Conservation (phyloP, 2,113 vertebrate species). For the Protomyctophum bolini region DNA sequence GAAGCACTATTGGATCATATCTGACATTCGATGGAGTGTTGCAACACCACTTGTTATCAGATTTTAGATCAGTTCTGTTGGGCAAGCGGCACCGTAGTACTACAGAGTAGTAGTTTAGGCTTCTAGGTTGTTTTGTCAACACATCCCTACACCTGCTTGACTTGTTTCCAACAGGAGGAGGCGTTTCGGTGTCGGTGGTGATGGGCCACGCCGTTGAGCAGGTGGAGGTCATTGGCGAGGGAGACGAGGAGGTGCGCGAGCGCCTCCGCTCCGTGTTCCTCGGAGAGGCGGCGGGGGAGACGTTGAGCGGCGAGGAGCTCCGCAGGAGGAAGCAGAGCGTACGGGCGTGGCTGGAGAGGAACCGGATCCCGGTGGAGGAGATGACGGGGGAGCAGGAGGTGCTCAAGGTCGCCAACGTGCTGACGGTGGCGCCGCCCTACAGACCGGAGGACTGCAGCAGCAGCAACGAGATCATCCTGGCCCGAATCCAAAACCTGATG, state of each 20-base stretch:
- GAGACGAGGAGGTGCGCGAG: constrained; percentile 55
- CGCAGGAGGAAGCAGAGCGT: constrained; percentile 73
- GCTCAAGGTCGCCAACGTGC: constrained; percentile 83
- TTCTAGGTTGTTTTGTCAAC: too few relatives aligned
- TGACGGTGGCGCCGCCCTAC: constrained; percentile 87
- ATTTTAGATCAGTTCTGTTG: too few relatives aligned
- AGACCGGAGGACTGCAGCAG: constrained; percentile 87
- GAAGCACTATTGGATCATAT: too few relatives aligned
- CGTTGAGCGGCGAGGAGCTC: constrained; percentile 76
- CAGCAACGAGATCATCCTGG: constrained; percentile 90
- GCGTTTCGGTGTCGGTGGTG: constrained; percentile 73
- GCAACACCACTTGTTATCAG: too few relatives aligned
- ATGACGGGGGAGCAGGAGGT: constrained; percentile 76
- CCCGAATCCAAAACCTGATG: constrained; percentile 86
- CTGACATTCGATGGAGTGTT: too few relatives aligned
- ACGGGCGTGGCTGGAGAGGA: constrained; percentile 86
- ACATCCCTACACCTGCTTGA: too few relatives aligned
- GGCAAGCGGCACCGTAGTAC: too few relatives aligned
- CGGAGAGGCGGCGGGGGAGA: constrained; percentile 36
- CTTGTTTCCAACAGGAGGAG: constrained; percentile 69
- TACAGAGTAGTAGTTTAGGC: too few relatives aligned
- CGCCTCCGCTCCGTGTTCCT: constrained; percentile 73
- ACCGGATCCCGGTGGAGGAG: constrained; percentile 86
- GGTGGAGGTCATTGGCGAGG: constrained; percentile 79
- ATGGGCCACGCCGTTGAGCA: constrained; percentile 87